Base-by-base conservation (phyloP, 2,797 vertebrate genomes). In the Helostoma temminkii region DNA sequence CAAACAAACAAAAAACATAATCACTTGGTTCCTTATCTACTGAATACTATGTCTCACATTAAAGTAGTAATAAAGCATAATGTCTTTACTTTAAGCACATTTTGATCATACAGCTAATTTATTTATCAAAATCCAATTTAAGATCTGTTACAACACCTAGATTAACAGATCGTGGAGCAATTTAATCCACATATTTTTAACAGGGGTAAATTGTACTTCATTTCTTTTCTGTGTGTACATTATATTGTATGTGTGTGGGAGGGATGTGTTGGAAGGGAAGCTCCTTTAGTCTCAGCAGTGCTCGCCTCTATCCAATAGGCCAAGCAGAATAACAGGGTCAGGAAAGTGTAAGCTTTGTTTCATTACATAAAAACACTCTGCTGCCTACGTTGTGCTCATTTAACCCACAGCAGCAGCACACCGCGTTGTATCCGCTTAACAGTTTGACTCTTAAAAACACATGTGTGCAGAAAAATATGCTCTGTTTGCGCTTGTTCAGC, bases 271-370 rank as follows among this genome's bases (percentile, higher is more conserved):
- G 6, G 57, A 57, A 67, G 57, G 64, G 46, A 66, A 25, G 37
- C 55, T 64, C 47, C 39, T 70, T 53, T 9, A 39, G 34, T 65
- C 34, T 56, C 4, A 1, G 26, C 10, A 18, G 12, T 46, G 46
- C 41, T 43, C n/a, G 55, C 36, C 65, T 75, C 49, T 61, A 58
- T 70, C 43, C 61, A 46, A 19, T 34, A 14, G 30, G 66, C 74
- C 81, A 66, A 76, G 71, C 76, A 80, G 68, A 85, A 86, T 74
- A 84, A 84, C 79, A 71, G 59, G 56, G 66, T 85, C 78, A 88
- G 77, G 61, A 70, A 66, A 71, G 79, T 76, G 76, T 57, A 66
- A 81, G 67, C 50, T 48, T 67, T 69, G 76, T 81, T 71, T 74
- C 26, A 48, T 78, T 59, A 76, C 52, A 72, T 80, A 73, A 76